Base-by-base conservation (phyloP, 2,888 invertebrate genomes). In the Eristalis arbustorum region DNA sequence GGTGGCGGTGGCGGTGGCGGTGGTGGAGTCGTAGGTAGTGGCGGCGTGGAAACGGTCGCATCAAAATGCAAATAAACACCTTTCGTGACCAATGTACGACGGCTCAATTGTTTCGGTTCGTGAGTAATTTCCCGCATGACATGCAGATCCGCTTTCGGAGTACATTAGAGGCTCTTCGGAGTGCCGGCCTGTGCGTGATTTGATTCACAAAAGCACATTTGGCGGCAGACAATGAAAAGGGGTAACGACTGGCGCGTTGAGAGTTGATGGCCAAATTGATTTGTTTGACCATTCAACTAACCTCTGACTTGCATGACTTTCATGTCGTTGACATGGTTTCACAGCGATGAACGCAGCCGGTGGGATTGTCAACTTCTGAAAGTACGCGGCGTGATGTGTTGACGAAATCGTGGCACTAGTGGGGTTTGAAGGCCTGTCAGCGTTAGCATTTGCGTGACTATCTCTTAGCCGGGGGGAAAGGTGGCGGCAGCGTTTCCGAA, bases 121-220 rank as follows among this genome's bases (percentile, higher is more conserved):
- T 85, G 82, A 85, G 77, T 82, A 82, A 82, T 85, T 78, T 82
- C 82, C 82, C 85, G 82, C 77, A 82, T 82, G 73, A 66, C 71
- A 69, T 81, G 68, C 73, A 77, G 77, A 85, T 85, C 85, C 85
- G 85, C 81, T 77, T 85, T 81, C 67, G 72, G 67, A 72, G 37
- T 66, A 28, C 18, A 66, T 28, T 63, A 57, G 57, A 40, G 18
- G 37, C 73, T 28, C 57, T 72, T 73, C 56, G 23, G 42, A 76
- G 73, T 28, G 49, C 59, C 64, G 69, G 61, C 22, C 28, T 59
- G 82, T 85, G 85, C 82, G 82, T 85, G 85, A 73, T 77, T 82
- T 42, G 85, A 74, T 73, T 85, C 28, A 22, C 28, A 62, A 85
- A n/a, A 73, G 34, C 72, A 40, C 61, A 72, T 72, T 63, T 68